Evolutionary conservation across 2,888 invertebrate genomes (phyloP).

Genomic region (Ctena decussata): DNA sequence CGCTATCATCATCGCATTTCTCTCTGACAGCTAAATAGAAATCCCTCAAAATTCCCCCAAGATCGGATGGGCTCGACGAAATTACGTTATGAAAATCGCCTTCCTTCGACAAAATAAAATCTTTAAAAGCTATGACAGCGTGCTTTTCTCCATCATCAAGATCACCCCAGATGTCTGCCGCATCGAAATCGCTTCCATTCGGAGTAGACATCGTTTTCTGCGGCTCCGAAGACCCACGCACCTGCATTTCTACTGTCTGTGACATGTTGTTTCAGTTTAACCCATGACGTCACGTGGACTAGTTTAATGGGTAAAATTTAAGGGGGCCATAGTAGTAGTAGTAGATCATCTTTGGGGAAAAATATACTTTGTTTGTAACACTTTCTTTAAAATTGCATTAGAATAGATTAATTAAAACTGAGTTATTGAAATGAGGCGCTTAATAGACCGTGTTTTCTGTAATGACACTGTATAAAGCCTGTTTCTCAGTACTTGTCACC

Average conservation of each 20-base stretch:
- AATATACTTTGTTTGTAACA: no score
- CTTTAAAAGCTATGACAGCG: constrained; percentile 68
- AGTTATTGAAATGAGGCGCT: no score
- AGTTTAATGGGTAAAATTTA: background rate
- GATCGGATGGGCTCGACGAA: constrained; percentile 71
- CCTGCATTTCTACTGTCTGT: constrained; percentile 51
- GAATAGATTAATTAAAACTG: background rate
- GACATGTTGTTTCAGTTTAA: constrained; percentile 75
- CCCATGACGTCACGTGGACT: constrained; percentile 70
- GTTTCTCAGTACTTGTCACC: no score
- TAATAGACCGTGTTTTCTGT: no score
- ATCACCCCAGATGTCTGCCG: constrained; percentile 57
- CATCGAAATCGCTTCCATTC: constrained; percentile 53
- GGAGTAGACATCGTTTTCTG: constrained; percentile 63
- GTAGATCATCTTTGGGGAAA: no score
- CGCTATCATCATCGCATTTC: constrained; percentile 55
- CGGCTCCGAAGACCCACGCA: constrained; percentile 24
- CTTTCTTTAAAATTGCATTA: no score
- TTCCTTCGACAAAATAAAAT: constrained; percentile 76
- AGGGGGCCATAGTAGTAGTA: no score
- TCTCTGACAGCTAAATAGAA: constrained; percentile 76
- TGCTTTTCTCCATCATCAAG: constrained; percentile 44
- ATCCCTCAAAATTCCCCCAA: constrained; percentile 78
- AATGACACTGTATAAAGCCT: no score
- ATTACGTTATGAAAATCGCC: constrained; percentile 73